Percentiles rank a stretch among this genome's conserved stretches.
phyloP scores from a whole-genome alignment of 2,797 vertebrate species.

The Phaenicophaeus curvirostris region DNA sequence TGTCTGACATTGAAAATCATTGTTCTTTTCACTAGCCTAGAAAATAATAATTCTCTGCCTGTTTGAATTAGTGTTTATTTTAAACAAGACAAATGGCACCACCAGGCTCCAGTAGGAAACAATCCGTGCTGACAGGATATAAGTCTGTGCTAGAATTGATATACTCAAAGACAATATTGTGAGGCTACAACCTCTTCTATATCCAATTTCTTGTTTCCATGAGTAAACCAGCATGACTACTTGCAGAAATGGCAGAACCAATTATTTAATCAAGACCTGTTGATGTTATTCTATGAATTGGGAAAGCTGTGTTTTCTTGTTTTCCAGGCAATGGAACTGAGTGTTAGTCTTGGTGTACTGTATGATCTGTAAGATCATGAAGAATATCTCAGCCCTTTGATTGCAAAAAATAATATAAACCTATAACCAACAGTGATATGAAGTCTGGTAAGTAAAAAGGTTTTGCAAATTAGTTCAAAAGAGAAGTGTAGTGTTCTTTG shows the following conservation, averaged over 20 bases:
- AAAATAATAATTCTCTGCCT: not conserved
- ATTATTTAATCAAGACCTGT: not conserved
- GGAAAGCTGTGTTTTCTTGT: not conserved
- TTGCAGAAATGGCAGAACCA: not conserved
- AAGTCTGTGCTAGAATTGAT: accelerated
- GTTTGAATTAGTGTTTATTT: not conserved
- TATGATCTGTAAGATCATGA: not conserved
- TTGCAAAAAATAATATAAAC: not conserved
- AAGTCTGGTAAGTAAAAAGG: not conserved
- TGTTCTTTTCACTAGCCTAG: not conserved
- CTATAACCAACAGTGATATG: not conserved
- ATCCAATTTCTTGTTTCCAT: not conserved
- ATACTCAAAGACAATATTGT: not conserved
- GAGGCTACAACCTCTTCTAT: not conserved
- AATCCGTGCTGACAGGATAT: not conserved
- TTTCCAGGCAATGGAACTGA: not conserved
- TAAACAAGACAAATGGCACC: not conserved
- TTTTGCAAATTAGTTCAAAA: not conserved
- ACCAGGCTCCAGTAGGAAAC: not conserved
- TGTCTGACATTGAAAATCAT: not conserved
- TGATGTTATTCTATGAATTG: not conserved
- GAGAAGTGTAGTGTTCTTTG: not conserved
- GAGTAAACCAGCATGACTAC: not conserved
- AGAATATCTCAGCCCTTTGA: not conserved
- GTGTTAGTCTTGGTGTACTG: not conserved